Evolutionary conservation across 2,797 vertebrate genomes (phyloP), one percentile per base, ranked within the genome.

Genomic region (Pantherophis alleghaniensis): DNA sequence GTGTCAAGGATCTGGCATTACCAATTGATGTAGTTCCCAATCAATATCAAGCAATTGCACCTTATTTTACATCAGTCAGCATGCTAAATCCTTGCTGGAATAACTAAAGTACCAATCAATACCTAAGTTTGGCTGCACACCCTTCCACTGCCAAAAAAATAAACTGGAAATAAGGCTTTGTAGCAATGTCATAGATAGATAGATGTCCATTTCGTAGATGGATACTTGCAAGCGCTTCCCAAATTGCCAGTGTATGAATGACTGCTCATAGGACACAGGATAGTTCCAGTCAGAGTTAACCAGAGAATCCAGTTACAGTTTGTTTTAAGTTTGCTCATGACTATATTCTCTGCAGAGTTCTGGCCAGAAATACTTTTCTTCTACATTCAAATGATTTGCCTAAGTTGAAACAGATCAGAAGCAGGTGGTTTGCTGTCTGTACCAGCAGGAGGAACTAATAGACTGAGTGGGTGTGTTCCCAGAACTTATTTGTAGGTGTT

Each of bases 91-190:
- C 86, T 95, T 95, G 92, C 95, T 93, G 88, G 90, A 91, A 97
- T 96, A 96, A 95, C 92, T 95, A 95, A 95, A 91, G 56, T 83
- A 91, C 55, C 94, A 94, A 96, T 96, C 95, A 94, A 95, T 96
- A 96, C 20, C 89, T 92, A 20, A 93, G 55, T 94, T 61, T 96
- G 89, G 95, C 94, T 96, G 94, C 69, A 93, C 87, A 93, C 10
- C 89, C 12, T 93, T 94, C 93, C 91, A 26, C 91, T 88, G 37
- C 87, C 87, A 63, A 89, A 86, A 53, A 61, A 51, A 28, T 56
- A 86, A 93, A 91, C 86, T n/a, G 47, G n/a, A 91, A 61, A 59
- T 2, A 61, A 88, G n/a, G 10, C 47, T 61, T 91, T 42, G 87
- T 69, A 37, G 87, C 24, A 66, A 61, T 86, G 74, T 53, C 51